phyloP scores from a whole-genome alignment of 2,113 vertebrate genomes.

The Poeciliopsis prolifica region DNA sequence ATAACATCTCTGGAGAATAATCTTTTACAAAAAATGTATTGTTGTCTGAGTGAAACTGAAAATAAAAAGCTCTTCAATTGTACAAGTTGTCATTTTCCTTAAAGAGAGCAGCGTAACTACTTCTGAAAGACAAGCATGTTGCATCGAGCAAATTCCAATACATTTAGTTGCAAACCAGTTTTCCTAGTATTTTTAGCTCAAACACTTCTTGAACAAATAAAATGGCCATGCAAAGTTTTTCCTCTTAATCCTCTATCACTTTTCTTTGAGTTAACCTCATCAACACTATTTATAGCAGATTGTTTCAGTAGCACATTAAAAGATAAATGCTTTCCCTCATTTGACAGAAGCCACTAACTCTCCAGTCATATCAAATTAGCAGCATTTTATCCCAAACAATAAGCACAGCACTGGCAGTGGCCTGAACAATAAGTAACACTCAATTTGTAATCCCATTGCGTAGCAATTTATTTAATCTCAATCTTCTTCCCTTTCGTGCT shows the following conservation, averaged over 20 bases:
- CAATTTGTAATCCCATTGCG: neutral
- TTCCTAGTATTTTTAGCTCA: no score
- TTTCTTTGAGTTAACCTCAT: neutral
- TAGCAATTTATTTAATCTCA: neutral
- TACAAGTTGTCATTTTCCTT: slow-evolving; percentile 16
- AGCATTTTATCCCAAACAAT: slow-evolving; percentile 16
- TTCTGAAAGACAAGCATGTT: neutral
- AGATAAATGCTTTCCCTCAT: neutral
- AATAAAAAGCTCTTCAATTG: slow-evolving; percentile 69
- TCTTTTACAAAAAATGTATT: slow-evolving; percentile 58
- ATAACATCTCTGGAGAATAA: slow-evolving; percentile 52
- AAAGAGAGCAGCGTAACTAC: slow-evolving; percentile 38
- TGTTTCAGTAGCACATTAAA: neutral
- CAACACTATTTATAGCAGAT: neutral
- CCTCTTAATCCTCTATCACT: neutral
- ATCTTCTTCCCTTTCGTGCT: neutral
- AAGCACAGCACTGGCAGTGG: neutral
- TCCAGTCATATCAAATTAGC: neutral
- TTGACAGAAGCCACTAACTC: slow-evolving; percentile 1
- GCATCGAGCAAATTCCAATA: no score
- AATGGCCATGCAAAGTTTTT: neutral
- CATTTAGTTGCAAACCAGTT: no score
- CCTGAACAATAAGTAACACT: neutral
- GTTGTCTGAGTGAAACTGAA: slow-evolving; percentile 55
- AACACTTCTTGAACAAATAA: neutral